Evolutionary conservation across 2,113 vertebrate species (phyloP), one percentile per base, ranked within the genome.

Genomic region (Theristicus caerulescens): DNA sequence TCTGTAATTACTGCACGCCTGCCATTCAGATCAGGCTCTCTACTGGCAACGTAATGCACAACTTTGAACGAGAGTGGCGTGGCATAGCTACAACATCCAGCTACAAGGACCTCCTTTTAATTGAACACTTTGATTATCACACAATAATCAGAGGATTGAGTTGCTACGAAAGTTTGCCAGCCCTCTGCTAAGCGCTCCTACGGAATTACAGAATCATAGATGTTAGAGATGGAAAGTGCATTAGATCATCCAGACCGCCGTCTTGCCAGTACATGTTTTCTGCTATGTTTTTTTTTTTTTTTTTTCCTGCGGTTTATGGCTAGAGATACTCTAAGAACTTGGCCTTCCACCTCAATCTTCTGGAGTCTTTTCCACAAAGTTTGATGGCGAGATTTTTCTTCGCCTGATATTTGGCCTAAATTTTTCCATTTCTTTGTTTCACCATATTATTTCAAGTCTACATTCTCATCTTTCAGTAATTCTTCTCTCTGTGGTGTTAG

Each of bases 151-250:
- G 86, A 17, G 0, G 0, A 36, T 9, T 5, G 81, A 79, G 81
- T 32, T 36, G 69, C 73, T 93, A 2, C 61, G 6, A 9, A 49
- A 44, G 77, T 94, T 97, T 93, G 88, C 91, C 86, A 91, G 38
- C 61, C 31, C 44, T 91, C 26, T 90, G 80, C 40, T 69, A 2
- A 87, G 73, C 6, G 6, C 80, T 92, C 4, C 66, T 82, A 9
- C 7, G 88, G 96, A 95, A 95, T 96, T 91, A 91, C 34, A 40
- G 86, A 72, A 78, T 96, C 88, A 89, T 38, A 91, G 94, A 92
- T 90, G 65, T 42, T 90, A 71, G 92, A 95, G 95, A 93, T 97
- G 92, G 94, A 96, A 96, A 89, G 92, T 79, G 80, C 83, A 86
- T 96, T 82, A 96, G 92, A 92, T 96, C 96, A 97, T 86, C 90